Percentiles rank a stretch among this genome's conserved stretches.
These are phyloP conservation scores for Spea multiplicata DNA, from an alignment of 2,113 vertebrate species.

Conservation along the genomic window DNA sequence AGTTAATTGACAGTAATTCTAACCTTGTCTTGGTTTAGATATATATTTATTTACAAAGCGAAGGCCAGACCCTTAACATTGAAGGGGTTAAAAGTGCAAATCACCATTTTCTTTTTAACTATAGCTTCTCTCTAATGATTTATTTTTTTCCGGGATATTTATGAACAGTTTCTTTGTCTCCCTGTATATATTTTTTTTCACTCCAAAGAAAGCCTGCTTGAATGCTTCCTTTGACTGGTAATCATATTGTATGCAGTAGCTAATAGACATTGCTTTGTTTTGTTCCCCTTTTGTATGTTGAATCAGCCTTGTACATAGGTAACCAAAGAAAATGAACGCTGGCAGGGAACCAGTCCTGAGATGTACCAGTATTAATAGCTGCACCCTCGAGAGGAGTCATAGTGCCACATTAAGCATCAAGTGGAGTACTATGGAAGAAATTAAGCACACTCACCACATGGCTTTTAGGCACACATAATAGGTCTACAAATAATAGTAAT, in stretches of 20 bases:
- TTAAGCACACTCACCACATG: constrained; percentile 34
- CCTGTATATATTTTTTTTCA: too few relatives aligned
- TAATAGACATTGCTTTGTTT: constrained; percentile 33
- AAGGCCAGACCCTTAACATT: too few relatives aligned
- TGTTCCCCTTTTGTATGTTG: not conserved
- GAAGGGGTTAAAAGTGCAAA: too few relatives aligned
- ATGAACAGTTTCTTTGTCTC: too few relatives aligned
- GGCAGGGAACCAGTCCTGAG: constrained; percentile 29
- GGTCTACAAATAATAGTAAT: constrained; percentile 14
- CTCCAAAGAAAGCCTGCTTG: constrained; percentile 11
- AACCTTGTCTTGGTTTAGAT: too few relatives aligned
- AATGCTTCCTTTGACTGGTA: constrained; percentile 21
- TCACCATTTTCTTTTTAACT: too few relatives aligned
- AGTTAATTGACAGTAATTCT: too few relatives aligned
- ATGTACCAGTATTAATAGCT: constrained; percentile 31
- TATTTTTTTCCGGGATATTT: too few relatives aligned
- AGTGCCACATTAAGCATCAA: constrained; percentile 37
- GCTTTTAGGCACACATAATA: constrained; percentile 22
- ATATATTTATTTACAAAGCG: too few relatives aligned
- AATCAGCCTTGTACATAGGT: constrained; percentile 16
- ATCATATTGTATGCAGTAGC: constrained; percentile 33
- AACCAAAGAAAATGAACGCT: constrained; percentile 28
- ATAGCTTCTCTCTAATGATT: too few relatives aligned
- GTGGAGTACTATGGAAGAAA: constrained; percentile 35
- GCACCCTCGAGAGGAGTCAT: constrained; percentile 36